These are phyloP conservation scores for Osmerus mordax DNA, from an alignment of 2,113 vertebrate genomes.

Conservation along the genomic window DNA sequence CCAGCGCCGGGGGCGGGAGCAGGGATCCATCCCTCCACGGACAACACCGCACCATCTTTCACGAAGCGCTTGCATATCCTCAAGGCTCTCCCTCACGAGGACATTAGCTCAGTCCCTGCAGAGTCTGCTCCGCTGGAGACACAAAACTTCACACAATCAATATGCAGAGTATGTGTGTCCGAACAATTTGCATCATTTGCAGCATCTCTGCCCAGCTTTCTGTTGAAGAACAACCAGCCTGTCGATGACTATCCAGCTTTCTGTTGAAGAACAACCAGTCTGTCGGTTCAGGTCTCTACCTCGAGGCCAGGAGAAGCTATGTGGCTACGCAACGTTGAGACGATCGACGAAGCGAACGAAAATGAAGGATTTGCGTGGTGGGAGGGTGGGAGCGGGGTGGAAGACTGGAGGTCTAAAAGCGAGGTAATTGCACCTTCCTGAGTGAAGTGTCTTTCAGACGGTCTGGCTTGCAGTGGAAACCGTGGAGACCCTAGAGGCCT, in stretches of 20 bases:
- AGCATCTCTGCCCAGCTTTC: conserved; percentile 64
- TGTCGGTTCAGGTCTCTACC: conserved; percentile 30
- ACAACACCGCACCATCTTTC: neutral
- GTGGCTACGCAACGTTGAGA: neutral
- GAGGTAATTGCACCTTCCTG: conserved; percentile 57
- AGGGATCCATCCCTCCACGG: neutral
- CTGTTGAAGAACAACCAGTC: too few species aligned
- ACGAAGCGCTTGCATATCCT: too few species aligned
- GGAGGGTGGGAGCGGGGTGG: conserved; percentile 24
- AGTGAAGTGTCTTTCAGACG: conserved; percentile 60
- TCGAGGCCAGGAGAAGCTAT: neutral
- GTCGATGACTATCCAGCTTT: too few species aligned
- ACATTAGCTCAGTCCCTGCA: too few species aligned
- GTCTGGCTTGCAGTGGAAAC: conserved; percentile 36
- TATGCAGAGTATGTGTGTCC: conserved; percentile 63
- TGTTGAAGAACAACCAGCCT: conserved; percentile 36
- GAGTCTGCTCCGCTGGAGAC: neutral
- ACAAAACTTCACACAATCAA: conserved; percentile 38
- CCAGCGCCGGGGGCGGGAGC: neutral
- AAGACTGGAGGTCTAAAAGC: conserved; percentile 70
- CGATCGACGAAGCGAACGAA: neutral
- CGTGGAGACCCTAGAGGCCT: conserved; percentile 40
- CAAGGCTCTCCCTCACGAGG: too few species aligned
- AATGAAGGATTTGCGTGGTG: neutral
- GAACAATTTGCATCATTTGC: conserved; percentile 58